These are phyloP conservation scores for Naja naja DNA, from an alignment of 2,113 vertebrate species.

Conservation along the genomic window DNA sequence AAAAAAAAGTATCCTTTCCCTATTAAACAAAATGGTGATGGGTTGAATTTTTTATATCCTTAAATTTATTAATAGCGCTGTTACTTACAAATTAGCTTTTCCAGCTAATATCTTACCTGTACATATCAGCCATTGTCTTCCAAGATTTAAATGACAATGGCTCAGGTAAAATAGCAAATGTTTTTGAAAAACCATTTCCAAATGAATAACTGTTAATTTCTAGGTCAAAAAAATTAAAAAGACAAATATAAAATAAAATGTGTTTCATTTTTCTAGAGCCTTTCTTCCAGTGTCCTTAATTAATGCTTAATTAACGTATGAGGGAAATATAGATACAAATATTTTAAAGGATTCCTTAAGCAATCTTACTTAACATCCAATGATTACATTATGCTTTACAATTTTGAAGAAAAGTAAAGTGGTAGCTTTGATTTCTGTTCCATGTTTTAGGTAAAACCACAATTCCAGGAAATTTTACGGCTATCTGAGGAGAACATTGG, in stretches of 20 bases:
- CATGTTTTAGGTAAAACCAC: conserved; percentile 89
- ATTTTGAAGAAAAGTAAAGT: neutral
- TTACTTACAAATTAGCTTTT: neutral
- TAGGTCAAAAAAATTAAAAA: neutral
- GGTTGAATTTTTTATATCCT: neutral
- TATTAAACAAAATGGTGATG: neutral
- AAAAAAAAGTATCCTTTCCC: neutral
- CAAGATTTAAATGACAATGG: neutral
- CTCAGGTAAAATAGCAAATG: neutral
- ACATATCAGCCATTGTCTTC: neutral
- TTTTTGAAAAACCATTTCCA: neutral
- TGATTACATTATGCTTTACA: neutral
- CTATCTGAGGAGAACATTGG: conserved; percentile 97
- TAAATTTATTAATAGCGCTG: neutral
- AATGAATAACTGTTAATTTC: neutral
- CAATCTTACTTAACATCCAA: neutral
- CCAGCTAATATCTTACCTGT: neutral
- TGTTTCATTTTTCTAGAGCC: neutral
- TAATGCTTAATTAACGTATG: neutral
- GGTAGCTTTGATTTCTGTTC: conserved; percentile 13
- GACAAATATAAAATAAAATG: neutral
- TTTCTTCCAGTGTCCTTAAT: neutral
- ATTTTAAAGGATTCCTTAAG: neutral
- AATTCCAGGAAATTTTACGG: conserved; percentile 97
- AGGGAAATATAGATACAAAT: neutral